Conservation (phyloP, 1,140 invertebrate species). For the Chrysomallon squamiferum region DNA sequence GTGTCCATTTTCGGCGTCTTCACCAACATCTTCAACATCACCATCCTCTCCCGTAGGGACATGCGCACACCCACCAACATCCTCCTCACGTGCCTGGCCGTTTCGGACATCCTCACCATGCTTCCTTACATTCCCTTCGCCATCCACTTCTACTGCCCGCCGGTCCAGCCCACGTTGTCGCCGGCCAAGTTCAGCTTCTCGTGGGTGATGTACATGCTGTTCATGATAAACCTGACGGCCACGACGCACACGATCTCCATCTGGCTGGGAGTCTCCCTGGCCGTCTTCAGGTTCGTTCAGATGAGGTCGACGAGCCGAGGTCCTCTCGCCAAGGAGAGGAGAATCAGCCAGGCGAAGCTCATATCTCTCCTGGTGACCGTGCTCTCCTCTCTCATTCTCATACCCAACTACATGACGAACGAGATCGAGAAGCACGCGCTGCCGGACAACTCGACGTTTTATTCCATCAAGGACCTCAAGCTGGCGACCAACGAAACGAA, state of each 20-base stretch:
- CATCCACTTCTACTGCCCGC: conserved; percentile 68
- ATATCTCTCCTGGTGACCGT: conserved; percentile 77
- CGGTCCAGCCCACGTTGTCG: conserved; percentile 25
- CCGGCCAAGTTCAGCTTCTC: conserved; percentile 42
- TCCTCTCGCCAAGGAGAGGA: conserved; percentile 76
- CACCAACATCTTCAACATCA: conserved; percentile 88
- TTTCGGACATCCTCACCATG: conserved; percentile 87
- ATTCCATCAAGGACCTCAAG: conserved; percentile 62
- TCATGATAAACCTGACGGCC: conserved; percentile 71
- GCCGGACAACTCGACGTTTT: conserved; percentile 30
- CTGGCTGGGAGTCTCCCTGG: conserved; percentile 88
- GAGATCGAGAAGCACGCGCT: conserved; percentile 28
- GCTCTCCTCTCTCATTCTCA: conserved; percentile 76
- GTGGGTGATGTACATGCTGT: conserved; percentile 53
- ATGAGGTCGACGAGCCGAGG: conserved; percentile 72
- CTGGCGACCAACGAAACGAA: conserved; percentile 42
- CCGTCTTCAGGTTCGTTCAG: conserved; percentile 74
- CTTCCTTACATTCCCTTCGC: conserved; percentile 85
- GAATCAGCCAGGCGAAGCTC: conserved; percentile 69
- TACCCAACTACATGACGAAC: conserved; percentile 76
- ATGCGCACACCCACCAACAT: conserved; percentile 82
- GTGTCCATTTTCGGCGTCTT: conserved; percentile 88
- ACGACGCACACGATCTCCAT: conserved; percentile 93
- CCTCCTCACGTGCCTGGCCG: conserved; percentile 82
- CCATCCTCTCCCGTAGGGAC: conserved; percentile 84